Base-by-base conservation (phyloP, 2,888 invertebrate species). In the Lordiphosa fenestrarum region DNA sequence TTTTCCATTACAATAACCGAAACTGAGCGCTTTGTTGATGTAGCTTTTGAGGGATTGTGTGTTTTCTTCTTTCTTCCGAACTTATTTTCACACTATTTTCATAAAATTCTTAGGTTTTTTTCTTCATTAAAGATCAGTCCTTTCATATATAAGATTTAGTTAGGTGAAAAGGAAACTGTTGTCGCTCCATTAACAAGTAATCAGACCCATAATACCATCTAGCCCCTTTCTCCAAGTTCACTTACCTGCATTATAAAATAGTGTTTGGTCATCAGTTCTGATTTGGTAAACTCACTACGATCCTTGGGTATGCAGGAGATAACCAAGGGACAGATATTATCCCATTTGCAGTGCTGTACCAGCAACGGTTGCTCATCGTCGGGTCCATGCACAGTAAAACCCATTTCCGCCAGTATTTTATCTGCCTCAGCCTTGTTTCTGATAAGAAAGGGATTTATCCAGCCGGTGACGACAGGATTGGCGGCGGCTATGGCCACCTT, bases 371-470 rank as follows among this genome's bases (percentile, higher is more conserved):
- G 59, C 52, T 78, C 73, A 38, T 86, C 78, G 1, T 81, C 77
- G 10, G 84, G 65, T 0, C 72, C 75, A 12, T 84, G 85, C 3
- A 85, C 67, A 10, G 68, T 78, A 23, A 66, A 86, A 1, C 85
- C 85, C 84, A 85, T 83, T 15, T 80, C 73, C 0, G 36, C 56
- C 0, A 75, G 69, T 4, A 76, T 54, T 6, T 64, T 63, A 23
- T 86, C 72, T 3, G 87, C 85, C 19, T 81, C 66, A 4, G 36
- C 30, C 39, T 85, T 88, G 56, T 84, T 74, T 23, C 87, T 92
- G 3, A 94, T 90, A 87, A 93, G 93, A 70, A 93, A 93, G 0
- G 93, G 93, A 89, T 96, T 96, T 9, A 95, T 93, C 95, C 95
- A 96, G 66, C 95, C 95, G 0, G 94, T 94, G 1, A 95, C 92